A percentile compares a stretch with the other conserved stretches of the same genome.
phyloP scores from a whole-genome alignment of 2,113 vertebrate genomes.

The Entelurus aequoreus region DNA sequence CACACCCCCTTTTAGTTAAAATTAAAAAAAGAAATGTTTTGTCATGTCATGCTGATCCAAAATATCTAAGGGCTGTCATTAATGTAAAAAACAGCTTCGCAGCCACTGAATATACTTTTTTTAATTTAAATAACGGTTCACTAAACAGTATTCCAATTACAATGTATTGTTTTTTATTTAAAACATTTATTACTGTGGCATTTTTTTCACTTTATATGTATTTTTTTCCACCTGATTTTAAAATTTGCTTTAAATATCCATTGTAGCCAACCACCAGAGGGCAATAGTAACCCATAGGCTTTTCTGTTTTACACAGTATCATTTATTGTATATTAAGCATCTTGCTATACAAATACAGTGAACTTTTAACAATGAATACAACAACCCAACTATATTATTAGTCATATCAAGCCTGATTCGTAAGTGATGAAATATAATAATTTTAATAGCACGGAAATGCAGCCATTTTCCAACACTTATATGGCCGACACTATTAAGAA shows the following conservation, averaged over 20 bases:
- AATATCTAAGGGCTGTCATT: too few species aligned
- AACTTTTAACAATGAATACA: not conserved
- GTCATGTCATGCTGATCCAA: too few species aligned
- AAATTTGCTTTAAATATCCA: too few species aligned
- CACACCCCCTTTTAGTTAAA: too few species aligned
- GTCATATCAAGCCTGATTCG: not conserved
- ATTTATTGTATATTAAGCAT: not conserved
- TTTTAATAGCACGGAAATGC: not conserved
- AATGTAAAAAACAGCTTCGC: too few species aligned
- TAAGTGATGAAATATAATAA: not conserved
- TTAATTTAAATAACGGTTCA: too few species aligned
- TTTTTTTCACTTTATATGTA: not conserved
- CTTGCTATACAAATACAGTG: not conserved
- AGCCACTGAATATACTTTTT: too few species aligned
- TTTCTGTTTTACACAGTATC: not conserved
- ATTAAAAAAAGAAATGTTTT: too few species aligned
- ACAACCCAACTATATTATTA: not conserved
- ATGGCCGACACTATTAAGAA: not conserved
- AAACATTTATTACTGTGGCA: too few species aligned
- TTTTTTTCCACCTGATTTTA: too few species aligned
- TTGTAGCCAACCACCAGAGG: not conserved
- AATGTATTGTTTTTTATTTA: too few species aligned
- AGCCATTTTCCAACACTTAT: not conserved
- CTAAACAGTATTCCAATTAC: too few species aligned
- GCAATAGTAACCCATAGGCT: not conserved